Base-by-base conservation (phyloP, 2,797 vertebrate species). In the Benthosema pterotum region DNA sequence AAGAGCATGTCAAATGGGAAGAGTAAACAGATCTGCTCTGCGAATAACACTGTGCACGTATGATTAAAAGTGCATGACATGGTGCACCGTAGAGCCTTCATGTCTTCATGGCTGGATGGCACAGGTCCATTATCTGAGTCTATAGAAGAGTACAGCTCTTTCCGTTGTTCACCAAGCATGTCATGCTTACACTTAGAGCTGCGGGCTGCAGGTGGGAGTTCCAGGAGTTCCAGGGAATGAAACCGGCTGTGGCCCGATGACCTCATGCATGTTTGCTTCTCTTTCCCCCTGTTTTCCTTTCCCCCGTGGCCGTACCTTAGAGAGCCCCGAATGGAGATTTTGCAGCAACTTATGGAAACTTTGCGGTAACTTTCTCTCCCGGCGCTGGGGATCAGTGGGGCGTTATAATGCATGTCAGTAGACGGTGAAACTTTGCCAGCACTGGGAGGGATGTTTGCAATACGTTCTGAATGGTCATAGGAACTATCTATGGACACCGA, bases 1-100 rank as follows among this genome's bases (percentile, higher is more conserved):
- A 72, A 72, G n/a, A n/a, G 66, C 71, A 15, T 38, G 64, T 58
- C 17, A 69, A 60, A 22, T 15, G 61, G 61, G 67, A 76, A 65
- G 67, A 16, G 52, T 49, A 18, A 46, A 13, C n/a, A 15, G 45
- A 46, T n/a, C 67, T 63, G 52, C 25, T 82, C 78, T 19, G 60
- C 62, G 53, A 32, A 28, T 28, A 28, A 28, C 49, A 60, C n/a
- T 57, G 63, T 60, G 70, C 78, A 2, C 11, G 22, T 25, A 25
- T 38, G 32, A 38, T 38, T 38, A 38, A 38, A 38, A 38, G 32
- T 38, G 32, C 32, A 38, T 38, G 32, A 38, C 32, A 38, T 38
- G 32, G 32, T 38, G 1, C 11, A 38, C 32, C n/a, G 3, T 15
- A 46, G 12, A 46, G 45, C 3, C 12, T 46, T 19, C 13, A 16